Evolutionary conservation across 2,113 vertebrate genomes (phyloP).

Genomic region (Thamnophis sirtalis): DNA sequence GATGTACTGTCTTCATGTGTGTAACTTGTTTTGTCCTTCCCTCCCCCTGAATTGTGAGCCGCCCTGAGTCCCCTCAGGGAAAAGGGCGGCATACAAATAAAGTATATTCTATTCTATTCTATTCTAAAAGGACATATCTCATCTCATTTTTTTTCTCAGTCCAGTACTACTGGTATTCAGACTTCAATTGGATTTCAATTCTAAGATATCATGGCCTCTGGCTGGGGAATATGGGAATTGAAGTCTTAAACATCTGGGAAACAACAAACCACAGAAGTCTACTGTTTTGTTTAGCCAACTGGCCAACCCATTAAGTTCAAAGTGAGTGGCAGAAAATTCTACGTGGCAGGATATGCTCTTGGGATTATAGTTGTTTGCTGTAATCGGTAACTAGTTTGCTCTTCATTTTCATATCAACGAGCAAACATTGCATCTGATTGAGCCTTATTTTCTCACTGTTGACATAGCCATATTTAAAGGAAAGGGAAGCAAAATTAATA

Average conservation of each 20-base stretch:
- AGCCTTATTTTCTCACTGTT: slow-evolving; percentile 7
- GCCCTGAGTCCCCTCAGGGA: no score
- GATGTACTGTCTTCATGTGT: no score
- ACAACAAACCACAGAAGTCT: neutral
- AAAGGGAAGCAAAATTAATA: slow-evolving; percentile 15
- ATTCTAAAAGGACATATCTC: neutral
- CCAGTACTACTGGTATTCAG: neutral
- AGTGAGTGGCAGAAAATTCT: neutral
- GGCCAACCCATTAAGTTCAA: neutral
- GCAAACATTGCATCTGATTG: slow-evolving; percentile 3
- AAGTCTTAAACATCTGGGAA: neutral
- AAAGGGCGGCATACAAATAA: no score
- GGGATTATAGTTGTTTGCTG: neutral
- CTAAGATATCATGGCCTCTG: neutral
- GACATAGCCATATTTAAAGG: neutral
- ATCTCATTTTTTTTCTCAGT: neutral
- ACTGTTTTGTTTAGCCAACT: neutral
- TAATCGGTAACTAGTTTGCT: slow-evolving; percentile 4
- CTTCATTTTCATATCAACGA: slow-evolving; percentile 7
- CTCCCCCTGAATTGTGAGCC: no score
- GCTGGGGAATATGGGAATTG: neutral
- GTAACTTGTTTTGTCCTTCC: no score
- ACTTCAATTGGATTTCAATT: neutral
- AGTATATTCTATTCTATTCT: no score
- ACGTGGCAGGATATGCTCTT: neutral